Evolutionary conservation across 2,888 invertebrate species (phyloP).

Genomic region (Cybosia mesomella): DNA sequence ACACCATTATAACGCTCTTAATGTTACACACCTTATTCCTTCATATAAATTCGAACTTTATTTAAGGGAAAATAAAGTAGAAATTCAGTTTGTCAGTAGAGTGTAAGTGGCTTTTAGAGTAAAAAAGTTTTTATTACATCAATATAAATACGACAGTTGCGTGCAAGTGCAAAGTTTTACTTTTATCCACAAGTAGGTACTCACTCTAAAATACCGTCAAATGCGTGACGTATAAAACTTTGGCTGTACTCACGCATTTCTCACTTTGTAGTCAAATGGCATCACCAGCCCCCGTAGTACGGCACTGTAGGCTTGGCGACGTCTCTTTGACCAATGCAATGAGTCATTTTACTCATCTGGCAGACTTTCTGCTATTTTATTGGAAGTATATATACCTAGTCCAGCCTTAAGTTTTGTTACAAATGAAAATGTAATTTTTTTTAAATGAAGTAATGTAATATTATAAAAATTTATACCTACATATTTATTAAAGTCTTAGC

Average conservation of each 20-base stretch:
- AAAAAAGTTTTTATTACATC: slow-evolving; percentile 46
- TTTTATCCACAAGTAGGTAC: slow-evolving; percentile 46
- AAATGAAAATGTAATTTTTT: too few relatives aligned
- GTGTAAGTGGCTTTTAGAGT: slow-evolving; percentile 47
- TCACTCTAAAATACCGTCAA: slow-evolving; percentile 32
- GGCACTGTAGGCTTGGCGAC: too few relatives aligned
- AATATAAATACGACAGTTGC: slow-evolving; percentile 45
- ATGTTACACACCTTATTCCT: slow-evolving; percentile 18
- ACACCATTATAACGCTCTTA: slow-evolving; percentile 39
- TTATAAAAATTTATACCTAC: too few relatives aligned
- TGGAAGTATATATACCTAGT: too few relatives aligned
- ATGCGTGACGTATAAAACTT: slow-evolving; percentile 36
- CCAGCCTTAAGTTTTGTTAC: too few relatives aligned
- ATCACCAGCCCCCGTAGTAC: too few relatives aligned
- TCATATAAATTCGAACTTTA: slow-evolving; percentile 21
- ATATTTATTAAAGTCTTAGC: too few relatives aligned
- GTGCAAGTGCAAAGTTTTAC: slow-evolving; percentile 47
- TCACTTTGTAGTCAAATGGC: background rate
- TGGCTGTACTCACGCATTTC: background rate
- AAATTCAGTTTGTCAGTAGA: slow-evolving; percentile 9
- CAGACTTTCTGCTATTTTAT: too few relatives aligned
- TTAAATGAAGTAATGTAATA: too few relatives aligned
- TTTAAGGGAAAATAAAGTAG: slow-evolving; percentile 13
- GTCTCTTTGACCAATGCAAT: too few relatives aligned
- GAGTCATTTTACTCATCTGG: too few relatives aligned